phyloP scores from a whole-genome alignment of 2,888 invertebrate genomes.

The Lymantria monacha region DNA sequence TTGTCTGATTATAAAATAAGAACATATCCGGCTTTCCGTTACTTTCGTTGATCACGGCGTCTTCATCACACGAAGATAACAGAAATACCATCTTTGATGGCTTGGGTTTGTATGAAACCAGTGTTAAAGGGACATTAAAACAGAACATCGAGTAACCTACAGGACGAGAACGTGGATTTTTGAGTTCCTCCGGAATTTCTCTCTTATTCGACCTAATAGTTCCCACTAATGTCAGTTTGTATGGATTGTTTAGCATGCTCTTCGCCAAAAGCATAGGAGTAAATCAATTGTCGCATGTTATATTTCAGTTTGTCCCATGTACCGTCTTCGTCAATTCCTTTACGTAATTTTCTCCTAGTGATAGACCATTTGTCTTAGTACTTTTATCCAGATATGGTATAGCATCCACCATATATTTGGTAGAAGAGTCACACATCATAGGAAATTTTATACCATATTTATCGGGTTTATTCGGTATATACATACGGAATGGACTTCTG shows the following conservation, averaged over 20 bases:
- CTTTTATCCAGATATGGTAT: not conserved
- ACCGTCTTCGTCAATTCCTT: conserved; percentile 6
- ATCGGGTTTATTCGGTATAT: conserved; percentile 18
- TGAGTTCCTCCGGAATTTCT: conserved; percentile 39
- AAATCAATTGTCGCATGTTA: conserved; percentile 12
- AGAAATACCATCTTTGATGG: conserved; percentile 24
- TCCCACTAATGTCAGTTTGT: conserved; percentile 7
- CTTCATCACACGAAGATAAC: conserved; percentile 14
- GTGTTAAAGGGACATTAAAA: conserved; percentile 32
- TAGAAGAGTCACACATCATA: conserved; percentile 26
- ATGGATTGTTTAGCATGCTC: conserved; percentile 2
- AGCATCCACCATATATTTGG: not conserved
- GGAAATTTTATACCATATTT: conserved; percentile 30
- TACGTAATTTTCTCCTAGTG: conserved; percentile 7
- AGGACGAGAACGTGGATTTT: conserved; percentile 19
- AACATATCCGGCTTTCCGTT: conserved; percentile 24
- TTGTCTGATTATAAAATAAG: conserved; percentile 28
- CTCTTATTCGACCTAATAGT: conserved; percentile 12
- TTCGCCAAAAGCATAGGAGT: conserved; percentile 7
- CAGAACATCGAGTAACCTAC: conserved; percentile 38
- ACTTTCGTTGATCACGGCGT: not conserved
- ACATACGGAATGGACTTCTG: conserved; percentile 16
- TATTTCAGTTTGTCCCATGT: conserved; percentile 3
- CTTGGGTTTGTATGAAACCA: conserved; percentile 39
- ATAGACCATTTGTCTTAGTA: conserved; percentile 6